Base-by-base conservation (phyloP, 2,797 vertebrate genomes). In the Anolis apletophallus region DNA sequence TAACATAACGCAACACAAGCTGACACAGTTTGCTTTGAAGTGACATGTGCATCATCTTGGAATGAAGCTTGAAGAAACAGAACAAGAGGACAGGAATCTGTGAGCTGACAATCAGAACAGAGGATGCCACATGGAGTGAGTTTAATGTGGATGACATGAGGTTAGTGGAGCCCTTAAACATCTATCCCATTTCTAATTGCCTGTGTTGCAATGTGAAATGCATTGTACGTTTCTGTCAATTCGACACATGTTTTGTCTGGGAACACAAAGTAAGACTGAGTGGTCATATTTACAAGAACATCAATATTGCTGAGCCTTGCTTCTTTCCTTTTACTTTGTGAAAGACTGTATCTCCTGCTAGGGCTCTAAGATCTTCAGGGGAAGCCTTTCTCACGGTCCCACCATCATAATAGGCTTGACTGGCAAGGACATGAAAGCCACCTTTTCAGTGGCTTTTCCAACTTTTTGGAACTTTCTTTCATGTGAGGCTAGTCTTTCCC, bases 11-110 rank as follows among this genome's bases (percentile, higher is more conserved):
- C 52, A 67, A 36, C 40, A 54, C 12, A 80, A 61, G 26, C 34
- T 74, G 40, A 85, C n/a, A 36, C n/a, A 14, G 69, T 26, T 75
- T 26, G 10, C 84, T 73, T 61, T 32, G 29, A 64, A 69, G 68
- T 83, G 75, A 85, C 83, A 83, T 17, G 54, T 54, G 67, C 36
- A 46, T 81, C 80, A 68, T 80, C 69, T 9, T 55, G 69, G 29
- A 88, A 88, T 40, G 59, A 61, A 1, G 83, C 85, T 83, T 68
- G 88, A 34, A n/a, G 74, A 91, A 90, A 68, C 1, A 34, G 80
- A 50, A 71, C n/a, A 89, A 88, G 64, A 23, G 8, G 69, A 34
- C 19, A 69, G 17, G 75, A 86, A 83, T 57, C 36, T 26, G 36
- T 81, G 81, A 61, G 21, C 11, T 80, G 76, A 75, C 36, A 12